Evolutionary conservation across 2,797 vertebrate genomes (phyloP).

Genomic region (Varecia variegata): DNA sequence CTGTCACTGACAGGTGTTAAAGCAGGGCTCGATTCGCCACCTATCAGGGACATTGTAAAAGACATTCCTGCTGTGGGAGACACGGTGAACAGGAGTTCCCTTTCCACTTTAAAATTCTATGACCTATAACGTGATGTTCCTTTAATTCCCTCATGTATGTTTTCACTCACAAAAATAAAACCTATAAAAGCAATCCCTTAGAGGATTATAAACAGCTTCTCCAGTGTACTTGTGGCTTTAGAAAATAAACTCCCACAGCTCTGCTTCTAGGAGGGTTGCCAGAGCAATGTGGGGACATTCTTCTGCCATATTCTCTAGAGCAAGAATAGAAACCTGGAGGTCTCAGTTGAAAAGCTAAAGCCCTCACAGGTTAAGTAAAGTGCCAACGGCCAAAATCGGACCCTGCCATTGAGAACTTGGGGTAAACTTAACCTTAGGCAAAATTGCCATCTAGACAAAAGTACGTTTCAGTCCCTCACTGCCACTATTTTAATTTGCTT

Average conservation of each 20-base stretch:
- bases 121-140: neutral
- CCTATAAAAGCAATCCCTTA: neutral
- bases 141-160: neutral
- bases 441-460: neutral
- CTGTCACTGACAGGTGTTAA: neutral
- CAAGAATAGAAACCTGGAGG: neutral
- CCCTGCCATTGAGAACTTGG: neutral
- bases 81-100: neutral
- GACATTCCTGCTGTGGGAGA: neutral
- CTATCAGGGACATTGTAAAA: neutral
- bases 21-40: neutral
- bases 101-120: neutral
- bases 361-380: neutral
- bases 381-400: neutral
- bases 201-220: neutral
- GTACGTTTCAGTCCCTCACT: neutral
- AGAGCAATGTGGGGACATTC: neutral
- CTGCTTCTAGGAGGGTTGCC: neutral
- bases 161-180: neutral
- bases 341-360: neutral
- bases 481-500: neutral
- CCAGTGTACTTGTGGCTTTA: neutral
- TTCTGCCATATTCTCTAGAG: neutral
- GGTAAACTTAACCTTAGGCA: neutral
- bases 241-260: neutral